Base-by-base conservation (phyloP, 2,797 vertebrate species). In the Anomalospiza imberbis region DNA sequence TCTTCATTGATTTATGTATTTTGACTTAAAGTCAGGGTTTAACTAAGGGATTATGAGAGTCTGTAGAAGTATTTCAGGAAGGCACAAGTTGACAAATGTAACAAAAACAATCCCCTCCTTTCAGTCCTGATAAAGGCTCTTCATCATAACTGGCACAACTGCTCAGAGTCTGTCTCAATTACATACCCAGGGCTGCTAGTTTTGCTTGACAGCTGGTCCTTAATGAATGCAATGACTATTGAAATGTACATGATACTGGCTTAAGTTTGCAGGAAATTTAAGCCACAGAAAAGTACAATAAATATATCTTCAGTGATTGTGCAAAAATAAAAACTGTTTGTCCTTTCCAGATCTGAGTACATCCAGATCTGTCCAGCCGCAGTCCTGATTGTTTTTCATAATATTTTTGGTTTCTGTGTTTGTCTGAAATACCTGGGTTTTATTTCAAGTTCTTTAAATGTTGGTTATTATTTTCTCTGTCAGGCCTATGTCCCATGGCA, bases 1-100 rank as follows among this genome's bases (percentile, higher is more conserved):
- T n/a, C 21, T 87, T 90, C 40, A 71, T 47, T 96, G 79, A 93
- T 96, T 93, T 94, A 88, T 82, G 44, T 17, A 57, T 75, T 85
- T 78, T 72, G 21, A 87, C 17, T 74, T 95, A 61, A 96, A 5
- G 6, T 81, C 19, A 31, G 26, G 45, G 25, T 95, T 96, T 87
- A 92, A 93, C 50, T 91, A 89, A 83, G 19, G 40, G 86, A 91
- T 96, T 95, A 84, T 29, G 55, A 28, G 18, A 76, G 63, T 90
- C 84, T 62, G 47, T 62, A 55, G 65, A 82, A 95, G 57, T 88
- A 95, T 88, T 61, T 83, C 85, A 84, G n/a, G 38, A 73, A 77
- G 80, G 45, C 44, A 70, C 9, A 88, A 81, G 50, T 25, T 63
- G 67, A 80, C n/a, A 17, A 3, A 2, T 48, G 8, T 81, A 85